phyloP scores from a whole-genome alignment of 2,888 invertebrate species.

The Chalcis sispes region DNA sequence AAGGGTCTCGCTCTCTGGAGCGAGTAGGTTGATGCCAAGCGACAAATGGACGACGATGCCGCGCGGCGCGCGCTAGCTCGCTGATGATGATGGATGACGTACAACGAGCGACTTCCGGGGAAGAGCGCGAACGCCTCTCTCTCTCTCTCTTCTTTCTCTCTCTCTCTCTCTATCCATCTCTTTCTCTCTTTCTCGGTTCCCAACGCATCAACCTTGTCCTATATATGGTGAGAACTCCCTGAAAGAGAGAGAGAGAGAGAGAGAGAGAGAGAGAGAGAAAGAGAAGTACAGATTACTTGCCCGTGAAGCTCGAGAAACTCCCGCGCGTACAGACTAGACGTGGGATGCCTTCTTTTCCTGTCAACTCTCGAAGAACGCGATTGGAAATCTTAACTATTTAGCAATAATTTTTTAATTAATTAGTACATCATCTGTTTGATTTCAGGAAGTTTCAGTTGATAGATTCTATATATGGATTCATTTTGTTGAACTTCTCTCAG shows the following conservation, averaged over 20 bases:
- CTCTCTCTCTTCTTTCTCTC: not conserved
- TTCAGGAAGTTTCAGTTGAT: too few relatives aligned
- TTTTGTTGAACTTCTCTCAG: too few relatives aligned
- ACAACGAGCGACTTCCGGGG: slow-evolving; percentile 73
- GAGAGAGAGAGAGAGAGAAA: not conserved
- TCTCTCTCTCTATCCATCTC: slow-evolving; percentile 52
- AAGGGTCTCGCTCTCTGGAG: slow-evolving; percentile 5
- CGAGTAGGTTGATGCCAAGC: not conserved
- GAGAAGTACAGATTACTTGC: too few relatives aligned
- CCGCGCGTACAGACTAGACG: too few relatives aligned
- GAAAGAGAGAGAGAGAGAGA: slow-evolving; percentile 20
- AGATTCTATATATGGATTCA: too few relatives aligned
- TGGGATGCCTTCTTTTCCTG: too few relatives aligned
- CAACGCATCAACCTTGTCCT: slow-evolving; percentile 70
- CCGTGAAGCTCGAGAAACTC: too few relatives aligned
- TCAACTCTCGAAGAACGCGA: too few relatives aligned
- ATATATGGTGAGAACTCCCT: slow-evolving; percentile 53
- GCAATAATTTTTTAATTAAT: too few relatives aligned
- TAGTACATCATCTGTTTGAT: too few relatives aligned
- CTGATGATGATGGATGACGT: slow-evolving; percentile 72
- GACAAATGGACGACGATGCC: too few relatives aligned
- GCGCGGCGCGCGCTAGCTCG: not conserved
- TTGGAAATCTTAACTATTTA: too few relatives aligned
- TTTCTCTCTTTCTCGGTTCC: slow-evolving; percentile 60
- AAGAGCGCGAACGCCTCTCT: slow-evolving; percentile 63